A percentile compares a stretch with the other conserved stretches of the same genome.
These are phyloP conservation scores for Busseola fusca DNA, from an alignment of 2,888 invertebrate genomes.

Conservation along the genomic window DNA sequence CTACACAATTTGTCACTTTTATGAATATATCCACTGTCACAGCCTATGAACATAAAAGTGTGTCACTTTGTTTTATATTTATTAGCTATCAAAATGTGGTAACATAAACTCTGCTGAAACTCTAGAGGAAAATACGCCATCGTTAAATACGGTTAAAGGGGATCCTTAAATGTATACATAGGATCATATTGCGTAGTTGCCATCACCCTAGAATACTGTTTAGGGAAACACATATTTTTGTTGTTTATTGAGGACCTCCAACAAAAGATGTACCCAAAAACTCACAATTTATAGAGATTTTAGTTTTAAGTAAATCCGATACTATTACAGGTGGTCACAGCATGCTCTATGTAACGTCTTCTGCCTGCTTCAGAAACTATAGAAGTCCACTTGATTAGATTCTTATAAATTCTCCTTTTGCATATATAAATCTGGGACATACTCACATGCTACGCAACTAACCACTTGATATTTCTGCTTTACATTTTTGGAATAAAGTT, in stretches of 20 bases:
- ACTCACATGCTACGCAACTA: too few species aligned
- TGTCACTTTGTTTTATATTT: slow-evolving; percentile 49
- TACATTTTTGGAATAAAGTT: too few species aligned
- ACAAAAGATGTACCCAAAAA: neutral
- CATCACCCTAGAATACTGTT: neutral
- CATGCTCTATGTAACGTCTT: neutral
- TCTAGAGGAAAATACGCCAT: slow-evolving; percentile 15
- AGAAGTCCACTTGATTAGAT: too few species aligned
- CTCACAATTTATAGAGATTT: neutral
- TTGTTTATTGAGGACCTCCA: neutral
- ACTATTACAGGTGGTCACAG: neutral
- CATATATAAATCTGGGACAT: too few species aligned
- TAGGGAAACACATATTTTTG: neutral
- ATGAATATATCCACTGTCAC: slow-evolving; percentile 22
- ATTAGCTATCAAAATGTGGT: slow-evolving; percentile 46
- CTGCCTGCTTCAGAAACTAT: too few species aligned
- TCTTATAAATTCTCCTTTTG: too few species aligned
- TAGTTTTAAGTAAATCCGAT: neutral
- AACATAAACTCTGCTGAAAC: slow-evolving; percentile 21
- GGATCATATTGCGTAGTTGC: neutral
- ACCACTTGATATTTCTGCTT: too few species aligned
- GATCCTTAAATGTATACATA: slow-evolving; percentile 7
- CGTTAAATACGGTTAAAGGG: slow-evolving; percentile 24
- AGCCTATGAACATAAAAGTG: slow-evolving; percentile 39
- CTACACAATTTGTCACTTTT: slow-evolving; percentile 35